These are phyloP conservation scores for Cryptus viduatorius DNA, from an alignment of 2,888 invertebrate genomes.

Conservation along the genomic window DNA sequence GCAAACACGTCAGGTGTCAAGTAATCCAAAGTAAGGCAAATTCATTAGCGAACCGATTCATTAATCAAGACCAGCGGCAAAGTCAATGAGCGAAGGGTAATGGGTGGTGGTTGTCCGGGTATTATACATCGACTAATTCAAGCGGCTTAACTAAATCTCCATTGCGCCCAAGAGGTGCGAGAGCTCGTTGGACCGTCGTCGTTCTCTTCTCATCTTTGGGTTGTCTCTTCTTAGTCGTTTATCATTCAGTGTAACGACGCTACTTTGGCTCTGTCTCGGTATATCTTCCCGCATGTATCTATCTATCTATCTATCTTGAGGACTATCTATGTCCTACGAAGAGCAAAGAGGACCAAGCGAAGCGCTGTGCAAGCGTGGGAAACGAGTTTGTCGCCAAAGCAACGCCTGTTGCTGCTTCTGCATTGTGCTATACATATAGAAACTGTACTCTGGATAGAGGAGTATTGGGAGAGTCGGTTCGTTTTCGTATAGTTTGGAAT, in stretches of 20 bases:
- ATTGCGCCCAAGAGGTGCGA: constrained; percentile 11
- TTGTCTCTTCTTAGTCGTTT: constrained; percentile 19
- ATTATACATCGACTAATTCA: constrained; percentile 3
- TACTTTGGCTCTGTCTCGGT: background rate
- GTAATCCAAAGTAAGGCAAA: constrained; percentile 5
- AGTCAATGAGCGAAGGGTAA: constrained; percentile 39
- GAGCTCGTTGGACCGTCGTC: constrained; percentile 19
- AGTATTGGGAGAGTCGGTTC: constrained; percentile 53
- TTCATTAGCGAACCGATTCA: constrained; percentile 45
- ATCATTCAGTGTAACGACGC: constrained; percentile 43
- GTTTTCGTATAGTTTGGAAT: constrained; percentile 67
- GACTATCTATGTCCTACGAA: background rate
- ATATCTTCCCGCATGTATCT: background rate
- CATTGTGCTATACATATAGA: background rate
- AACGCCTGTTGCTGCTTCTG: constrained; percentile 73
- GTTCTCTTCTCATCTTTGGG: constrained; percentile 26
- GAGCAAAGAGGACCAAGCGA: constrained; percentile 49
- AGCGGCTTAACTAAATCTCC: constrained; percentile 39
- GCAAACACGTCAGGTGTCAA: background rate
- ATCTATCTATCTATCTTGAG: constrained; percentile 5
- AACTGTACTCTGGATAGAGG: constrained; percentile 10
- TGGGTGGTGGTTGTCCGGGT: background rate
- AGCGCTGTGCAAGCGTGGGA: constrained; percentile 18
- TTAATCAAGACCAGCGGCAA: constrained; percentile 31
- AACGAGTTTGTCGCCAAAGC: constrained; percentile 27